phyloP scores from a whole-genome alignment of 2,888 invertebrate species.

The Plemyria rubiginata region DNA sequence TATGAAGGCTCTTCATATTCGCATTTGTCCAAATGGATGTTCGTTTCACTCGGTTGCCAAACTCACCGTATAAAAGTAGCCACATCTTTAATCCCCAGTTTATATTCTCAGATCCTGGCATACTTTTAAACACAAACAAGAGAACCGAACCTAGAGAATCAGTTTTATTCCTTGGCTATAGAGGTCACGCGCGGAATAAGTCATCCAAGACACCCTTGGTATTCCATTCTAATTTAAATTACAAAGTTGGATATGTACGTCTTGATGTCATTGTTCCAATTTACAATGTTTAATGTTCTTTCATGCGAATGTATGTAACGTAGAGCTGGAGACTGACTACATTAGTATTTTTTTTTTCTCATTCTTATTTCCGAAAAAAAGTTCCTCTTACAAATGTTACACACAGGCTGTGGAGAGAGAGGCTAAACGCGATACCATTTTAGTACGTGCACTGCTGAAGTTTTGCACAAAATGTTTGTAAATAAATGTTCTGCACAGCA shows the following conservation, averaged over 20 bases:
- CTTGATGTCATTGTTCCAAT: conserved; percentile 16
- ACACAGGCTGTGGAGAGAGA: neutral
- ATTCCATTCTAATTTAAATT: conserved; percentile 22
- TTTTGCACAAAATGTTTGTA: neutral
- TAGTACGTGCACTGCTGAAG: conserved; percentile 1
- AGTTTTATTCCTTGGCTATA: too few relatives aligned
- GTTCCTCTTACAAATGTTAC: conserved; percentile 2
- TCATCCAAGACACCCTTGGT: conserved; percentile 15
- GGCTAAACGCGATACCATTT: neutral
- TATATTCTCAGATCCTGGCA: too few relatives aligned
- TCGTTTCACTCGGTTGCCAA: too few relatives aligned
- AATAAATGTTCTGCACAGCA: neutral
- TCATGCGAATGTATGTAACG: neutral
- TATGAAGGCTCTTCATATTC: too few relatives aligned
- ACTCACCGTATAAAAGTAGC: too few relatives aligned
- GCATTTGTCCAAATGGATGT: too few relatives aligned
- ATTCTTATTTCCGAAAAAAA: too few relatives aligned
- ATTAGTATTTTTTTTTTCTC: too few relatives aligned
- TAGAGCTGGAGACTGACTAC: neutral
- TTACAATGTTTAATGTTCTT: conserved; percentile 10
- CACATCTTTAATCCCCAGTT: too few relatives aligned
- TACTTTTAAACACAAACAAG: too few relatives aligned
- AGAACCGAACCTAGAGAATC: too few relatives aligned
- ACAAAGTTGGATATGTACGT: conserved; percentile 16
- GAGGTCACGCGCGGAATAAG: conserved; percentile 10